Base-by-base conservation (phyloP, 2,113 vertebrate genomes). In the Galeopterus variegatus region DNA sequence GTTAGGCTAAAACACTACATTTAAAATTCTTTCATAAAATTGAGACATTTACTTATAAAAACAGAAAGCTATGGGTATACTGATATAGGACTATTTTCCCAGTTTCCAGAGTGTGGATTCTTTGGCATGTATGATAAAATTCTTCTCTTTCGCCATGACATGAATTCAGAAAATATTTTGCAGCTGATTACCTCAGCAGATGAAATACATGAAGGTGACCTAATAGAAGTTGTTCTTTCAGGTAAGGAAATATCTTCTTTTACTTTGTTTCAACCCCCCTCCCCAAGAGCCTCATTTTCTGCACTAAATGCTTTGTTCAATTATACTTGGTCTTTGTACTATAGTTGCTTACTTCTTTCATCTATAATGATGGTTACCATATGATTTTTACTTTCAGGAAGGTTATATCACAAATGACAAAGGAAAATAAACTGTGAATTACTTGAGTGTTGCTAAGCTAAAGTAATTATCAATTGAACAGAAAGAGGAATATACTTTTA, bases 41-140 rank as follows among this genome's bases (percentile, higher is more conserved):
- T 95, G 33, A 97, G 54, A 64, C 28, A 76, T 92, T 82, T 94
- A 77, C 52, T 76, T 87, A 83, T 64, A 69, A 69, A 54, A 92
- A 67, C 87, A 81, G 94, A 60, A 94, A 96, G 90, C 64, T 92
- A n/a, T 92, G 87, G 14, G 1, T 88, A 14, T 94, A 64, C 93
- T 98, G 96, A 98, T 97, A 94, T 12, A 83, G 73, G 95, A 33
- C 96, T 82, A 85, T 98, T 95, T 93, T 90, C 9, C 96, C 98
- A 99, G 99, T 99, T 99, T 98, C 99, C 99, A 90, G 99, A 99
- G 98, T 99, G 99, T 97, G 99, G 99, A 96, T 99, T 99, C 98
- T 99, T 99, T 97, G 99, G 99, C 98, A 99, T 99, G 99, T 99
- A 99, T 96, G 99, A 99, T 99, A 99, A 99, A 99, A 99, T 99